Percentiles rank a stretch among this genome's conserved stretches.
Evolutionary conservation across 2,797 vertebrate genomes (phyloP).

Genomic region (Leuciscus waleckii): DNA sequence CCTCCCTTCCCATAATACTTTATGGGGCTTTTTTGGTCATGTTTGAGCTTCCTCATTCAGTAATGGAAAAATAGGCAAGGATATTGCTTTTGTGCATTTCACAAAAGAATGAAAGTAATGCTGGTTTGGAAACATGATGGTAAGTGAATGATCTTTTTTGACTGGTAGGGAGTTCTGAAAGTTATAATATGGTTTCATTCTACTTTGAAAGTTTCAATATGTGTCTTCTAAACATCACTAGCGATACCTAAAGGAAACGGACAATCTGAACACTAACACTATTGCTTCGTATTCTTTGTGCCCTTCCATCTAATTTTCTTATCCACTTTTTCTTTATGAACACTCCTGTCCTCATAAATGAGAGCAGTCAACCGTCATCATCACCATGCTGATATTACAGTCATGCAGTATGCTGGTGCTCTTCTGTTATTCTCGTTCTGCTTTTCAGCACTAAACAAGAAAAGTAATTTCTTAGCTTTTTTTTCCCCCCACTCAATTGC

Average conservation of each 20-base stretch:
- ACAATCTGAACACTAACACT: background rate
- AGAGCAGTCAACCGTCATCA: slow-evolving; percentile 30
- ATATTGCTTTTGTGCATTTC: background rate
- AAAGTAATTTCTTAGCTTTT: slow-evolving; percentile 47
- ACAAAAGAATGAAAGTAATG: background rate
- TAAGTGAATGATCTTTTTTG: background rate
- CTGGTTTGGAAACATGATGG: background rate
- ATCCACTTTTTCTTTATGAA: slow-evolving; percentile 18
- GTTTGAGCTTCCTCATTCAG: background rate
- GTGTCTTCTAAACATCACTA: background rate
- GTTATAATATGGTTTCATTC: background rate
- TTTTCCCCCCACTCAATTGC: slow-evolving; percentile 51
- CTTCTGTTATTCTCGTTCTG: slow-evolving; percentile 31
- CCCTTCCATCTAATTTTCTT: slow-evolving; percentile 1
- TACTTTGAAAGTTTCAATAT: background rate
- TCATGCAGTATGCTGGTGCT: slow-evolving; percentile 16
- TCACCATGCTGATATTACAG: slow-evolving; percentile 16
- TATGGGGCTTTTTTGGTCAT: background rate
- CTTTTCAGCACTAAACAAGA: slow-evolving; percentile 43
- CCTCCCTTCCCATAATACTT: background rate
- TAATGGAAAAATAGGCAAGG: background rate
- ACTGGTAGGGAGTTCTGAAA: background rate
- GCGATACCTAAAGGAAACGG: background rate
- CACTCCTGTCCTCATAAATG: background rate
- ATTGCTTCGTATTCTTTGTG: background rate